Conservation (phyloP, 2,113 vertebrate genomes). For the Elephantulus edwardii region DNA sequence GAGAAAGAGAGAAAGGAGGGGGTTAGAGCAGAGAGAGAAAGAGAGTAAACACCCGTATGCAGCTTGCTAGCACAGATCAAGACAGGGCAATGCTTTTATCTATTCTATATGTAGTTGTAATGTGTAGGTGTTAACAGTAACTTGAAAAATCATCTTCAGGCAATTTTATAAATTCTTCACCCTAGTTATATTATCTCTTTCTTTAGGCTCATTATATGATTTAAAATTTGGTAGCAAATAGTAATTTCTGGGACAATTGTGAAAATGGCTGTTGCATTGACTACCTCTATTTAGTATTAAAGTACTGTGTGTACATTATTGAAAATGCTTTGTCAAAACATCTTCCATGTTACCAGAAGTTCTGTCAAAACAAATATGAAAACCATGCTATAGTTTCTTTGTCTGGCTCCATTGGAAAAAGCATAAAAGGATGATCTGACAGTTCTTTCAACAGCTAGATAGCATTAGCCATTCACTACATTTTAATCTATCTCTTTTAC, state of each 20-base stretch:
- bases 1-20: no score
- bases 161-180: neutral
- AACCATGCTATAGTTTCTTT: neutral
- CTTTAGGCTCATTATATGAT: neutral
- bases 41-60: no score
- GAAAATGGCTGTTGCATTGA: neutral
- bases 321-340: slow-evolving; percentile 35
- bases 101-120: no score
- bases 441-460: neutral
- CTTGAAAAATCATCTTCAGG: neutral
- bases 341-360: neutral
- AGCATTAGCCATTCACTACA: neutral
- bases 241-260: neutral
- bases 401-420: neutral
- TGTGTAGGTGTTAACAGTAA: no score
- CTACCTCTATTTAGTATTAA: neutral
- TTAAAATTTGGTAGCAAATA: slow-evolving; percentile 18
- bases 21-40: no score
- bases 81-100: no score
- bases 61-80: no score
- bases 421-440: neutral
- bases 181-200: neutral
- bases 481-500: neutral
- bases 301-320: neutral
- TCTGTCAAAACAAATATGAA: slow-evolving; percentile 8